Evolutionary conservation across 2,797 vertebrate genomes (phyloP), one percentile per base, ranked within the genome.

Genomic region (Melanotaenia trifasciata): DNA sequence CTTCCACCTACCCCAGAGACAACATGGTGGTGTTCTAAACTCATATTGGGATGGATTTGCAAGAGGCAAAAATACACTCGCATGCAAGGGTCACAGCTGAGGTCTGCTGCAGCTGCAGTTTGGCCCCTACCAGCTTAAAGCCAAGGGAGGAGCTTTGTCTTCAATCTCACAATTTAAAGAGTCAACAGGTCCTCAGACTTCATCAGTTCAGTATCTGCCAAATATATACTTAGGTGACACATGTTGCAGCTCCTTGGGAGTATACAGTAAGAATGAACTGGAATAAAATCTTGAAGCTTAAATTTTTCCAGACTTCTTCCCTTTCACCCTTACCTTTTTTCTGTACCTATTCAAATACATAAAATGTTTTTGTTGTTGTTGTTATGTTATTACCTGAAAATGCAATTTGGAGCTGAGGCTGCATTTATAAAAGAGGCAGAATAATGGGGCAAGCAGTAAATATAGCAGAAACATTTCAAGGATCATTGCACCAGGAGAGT

Each of bases 21-120:
- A 47, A 82, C 79, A 81, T 67, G 47, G 59, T 40, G 73, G 74
- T 76, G 87, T 86, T 87, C 71, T 80, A 63, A 80, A 88, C 78
- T 90, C 74, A 80, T 45, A 79, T 76, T 59, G 74, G 74, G 71
- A 79, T 74, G 74, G 81, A 87, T 91, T 90, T 89, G 85, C 88
- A 81, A 76, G 88, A 62, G 78, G 88, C 87, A 91, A 91, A 94
- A 93, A 94, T 91, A 93, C 83, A 87, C 79, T 70, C 67, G 56
- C 38, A 24, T 83, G 67, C 69, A 86, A 86, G 84, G 83, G 86
- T 91, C 83, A 85, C 82, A 66, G 36, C 54, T 58, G 64, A 79
- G 71, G 74, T 63, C 62, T 65, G 58, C 65, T 86, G 76, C 70
- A 74, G 74, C 74, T 80, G 81, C 73, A 86, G 47, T 73, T 86